These are phyloP conservation scores for Cottus gobio DNA, from an alignment of 2,113 vertebrate species.

Conservation along the genomic window DNA sequence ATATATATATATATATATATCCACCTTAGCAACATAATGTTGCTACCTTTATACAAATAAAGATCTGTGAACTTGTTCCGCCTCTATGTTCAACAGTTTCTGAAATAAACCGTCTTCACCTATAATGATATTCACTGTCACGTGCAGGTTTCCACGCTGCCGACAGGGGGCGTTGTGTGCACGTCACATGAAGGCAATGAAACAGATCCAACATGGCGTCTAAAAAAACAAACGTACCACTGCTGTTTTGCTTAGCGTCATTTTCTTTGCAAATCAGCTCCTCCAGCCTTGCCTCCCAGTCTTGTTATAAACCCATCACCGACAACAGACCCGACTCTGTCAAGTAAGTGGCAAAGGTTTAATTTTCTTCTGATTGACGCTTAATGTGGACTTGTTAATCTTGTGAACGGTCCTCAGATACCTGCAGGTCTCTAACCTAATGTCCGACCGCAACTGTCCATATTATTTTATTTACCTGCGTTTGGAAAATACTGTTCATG, in stretches of 20 bases:
- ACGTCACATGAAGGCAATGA: neutral
- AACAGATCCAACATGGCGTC: conserved; percentile 66
- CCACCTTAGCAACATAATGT: too few species aligned
- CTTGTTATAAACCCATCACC: conserved; percentile 78
- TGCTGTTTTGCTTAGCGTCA: conserved; percentile 41
- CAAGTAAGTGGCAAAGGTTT: conserved; percentile 48
- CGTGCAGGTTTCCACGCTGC: neutral
- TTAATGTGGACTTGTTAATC: neutral
- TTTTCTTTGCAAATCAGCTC: neutral
- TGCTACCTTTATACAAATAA: neutral
- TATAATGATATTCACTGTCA: neutral
- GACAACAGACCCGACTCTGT: conserved; percentile 68
- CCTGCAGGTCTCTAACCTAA: too few species aligned
- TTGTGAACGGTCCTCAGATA: neutral
- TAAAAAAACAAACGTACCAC: neutral
- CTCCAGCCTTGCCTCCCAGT: conserved; percentile 20
- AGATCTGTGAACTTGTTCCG: neutral
- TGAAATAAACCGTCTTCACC: too few species aligned
- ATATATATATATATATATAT: too few species aligned
- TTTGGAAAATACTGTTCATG: too few species aligned
- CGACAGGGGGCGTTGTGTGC: conserved; percentile 29
- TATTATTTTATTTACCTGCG: too few species aligned
- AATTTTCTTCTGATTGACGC: neutral
- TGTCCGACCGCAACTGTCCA: too few species aligned
- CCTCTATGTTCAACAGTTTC: neutral